Percentiles rank a stretch among this genome's conserved stretches.
These are phyloP conservation scores for Platanista minor DNA, from an alignment of 2,113 vertebrate species.

Conservation along the genomic window DNA sequence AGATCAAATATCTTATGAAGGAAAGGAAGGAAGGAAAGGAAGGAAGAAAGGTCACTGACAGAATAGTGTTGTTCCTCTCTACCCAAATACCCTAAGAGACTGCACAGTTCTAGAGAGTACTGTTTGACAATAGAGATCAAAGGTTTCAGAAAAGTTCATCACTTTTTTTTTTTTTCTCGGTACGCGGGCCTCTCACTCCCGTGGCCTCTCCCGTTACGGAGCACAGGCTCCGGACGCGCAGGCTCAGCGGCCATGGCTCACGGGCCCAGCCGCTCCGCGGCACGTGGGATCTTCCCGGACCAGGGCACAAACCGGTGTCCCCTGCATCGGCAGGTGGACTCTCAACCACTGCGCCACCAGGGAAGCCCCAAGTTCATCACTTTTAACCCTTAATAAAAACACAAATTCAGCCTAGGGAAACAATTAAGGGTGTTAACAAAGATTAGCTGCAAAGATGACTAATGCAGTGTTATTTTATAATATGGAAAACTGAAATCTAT, in stretches of 20 bases:
- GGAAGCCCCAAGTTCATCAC: background rate
- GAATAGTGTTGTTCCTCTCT: background rate
- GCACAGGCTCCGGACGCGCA: too few species aligned
- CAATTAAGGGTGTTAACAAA: background rate
- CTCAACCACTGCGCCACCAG: too few species aligned
- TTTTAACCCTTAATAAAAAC: background rate
- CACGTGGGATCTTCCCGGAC: too few species aligned
- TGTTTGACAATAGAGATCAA: background rate
- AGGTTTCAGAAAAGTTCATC: background rate
- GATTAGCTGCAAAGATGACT: background rate
- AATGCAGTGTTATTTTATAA: background rate
- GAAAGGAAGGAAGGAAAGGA: background rate
- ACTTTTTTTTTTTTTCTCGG: too few species aligned
- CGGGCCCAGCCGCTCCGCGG: too few species aligned
- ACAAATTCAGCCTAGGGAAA: background rate
- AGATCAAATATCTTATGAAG: background rate
- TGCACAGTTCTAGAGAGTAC: background rate
- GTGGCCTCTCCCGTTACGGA: too few species aligned
- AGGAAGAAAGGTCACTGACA: background rate
- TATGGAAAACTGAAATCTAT: background rate
- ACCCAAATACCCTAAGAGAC: background rate
- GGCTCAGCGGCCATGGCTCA: too few species aligned
- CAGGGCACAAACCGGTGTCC: too few species aligned
- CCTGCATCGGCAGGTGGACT: too few species aligned
- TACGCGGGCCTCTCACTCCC: too few species aligned